These are phyloP conservation scores for Empis livida DNA, from an alignment of 2,888 invertebrate genomes.

Conservation along the genomic window DNA sequence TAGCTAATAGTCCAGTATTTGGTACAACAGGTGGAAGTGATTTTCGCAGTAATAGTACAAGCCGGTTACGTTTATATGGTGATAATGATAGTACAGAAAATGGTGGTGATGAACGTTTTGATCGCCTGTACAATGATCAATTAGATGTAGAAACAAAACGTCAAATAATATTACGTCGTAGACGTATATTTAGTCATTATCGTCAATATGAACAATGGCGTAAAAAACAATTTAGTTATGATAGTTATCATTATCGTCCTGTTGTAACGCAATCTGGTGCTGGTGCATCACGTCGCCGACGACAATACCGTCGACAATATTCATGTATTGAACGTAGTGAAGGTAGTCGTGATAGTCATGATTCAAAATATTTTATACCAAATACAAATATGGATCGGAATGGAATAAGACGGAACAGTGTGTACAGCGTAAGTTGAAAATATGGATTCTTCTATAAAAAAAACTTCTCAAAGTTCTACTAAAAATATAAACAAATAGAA, in stretches of 20 bases:
- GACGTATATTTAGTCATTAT: slow-evolving; percentile 33
- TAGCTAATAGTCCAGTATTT: background rate
- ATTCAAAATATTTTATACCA: slow-evolving; percentile 18
- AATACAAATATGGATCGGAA: slow-evolving; percentile 4
- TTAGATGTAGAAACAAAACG: slow-evolving; percentile 27
- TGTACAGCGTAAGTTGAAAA: slow-evolving; percentile 16
- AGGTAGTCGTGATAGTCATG: slow-evolving; percentile 31
- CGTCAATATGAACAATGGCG: slow-evolving; percentile 36
- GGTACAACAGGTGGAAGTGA: background rate
- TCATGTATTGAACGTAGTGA: slow-evolving; percentile 32
- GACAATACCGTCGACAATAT: slow-evolving; percentile 31
- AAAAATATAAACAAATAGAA: background rate
- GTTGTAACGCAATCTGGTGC: slow-evolving; percentile 11
- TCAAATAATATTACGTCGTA: slow-evolving; percentile 28
- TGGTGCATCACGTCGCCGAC: slow-evolving; percentile 27
- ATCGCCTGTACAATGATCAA: slow-evolving; percentile 15
- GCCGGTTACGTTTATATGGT: background rate
- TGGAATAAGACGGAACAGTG: slow-evolving; percentile 9
- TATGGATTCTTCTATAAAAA: slow-evolving; percentile 8
- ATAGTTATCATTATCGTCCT: slow-evolving; percentile 32
- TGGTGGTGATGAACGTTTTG: background rate
- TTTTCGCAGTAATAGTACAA: background rate
- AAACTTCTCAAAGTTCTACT: slow-evolving; percentile 4
- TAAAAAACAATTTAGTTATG: slow-evolving; percentile 33
- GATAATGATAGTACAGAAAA: background rate